Conservation (phyloP, 2,888 invertebrate genomes). For the Mactromeris polynyma region DNA sequence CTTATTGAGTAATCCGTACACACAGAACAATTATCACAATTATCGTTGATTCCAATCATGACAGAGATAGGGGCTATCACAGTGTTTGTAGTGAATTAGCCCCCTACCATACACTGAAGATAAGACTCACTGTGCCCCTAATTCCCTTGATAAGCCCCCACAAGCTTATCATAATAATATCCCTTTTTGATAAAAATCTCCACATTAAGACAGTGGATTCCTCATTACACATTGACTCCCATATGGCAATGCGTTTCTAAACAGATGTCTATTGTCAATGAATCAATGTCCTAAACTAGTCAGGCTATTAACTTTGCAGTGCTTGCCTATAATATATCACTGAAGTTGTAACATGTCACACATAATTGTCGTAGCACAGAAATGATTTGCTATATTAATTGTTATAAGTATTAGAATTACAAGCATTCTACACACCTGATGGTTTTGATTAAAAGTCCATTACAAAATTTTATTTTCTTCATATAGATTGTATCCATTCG, state of each 20-base stretch:
- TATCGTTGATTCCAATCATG: neutral
- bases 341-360: neutral
- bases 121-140: slow-evolving; percentile 1
- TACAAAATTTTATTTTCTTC: neutral
- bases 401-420: too few species aligned
- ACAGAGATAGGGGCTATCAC: neutral
- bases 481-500: neutral
- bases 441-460: neutral
- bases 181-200: slow-evolving; percentile 2
- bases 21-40: slow-evolving; percentile 3
- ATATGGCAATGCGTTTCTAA: neutral
- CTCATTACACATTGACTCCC: neutral
- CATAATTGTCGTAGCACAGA: neutral
- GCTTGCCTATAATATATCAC: neutral
- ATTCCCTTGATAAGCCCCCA: neutral
- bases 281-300: slow-evolving; percentile 2
- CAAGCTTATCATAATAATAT: neutral
- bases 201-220: neutral
- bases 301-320: neutral
- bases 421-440: neutral
- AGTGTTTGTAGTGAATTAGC: neutral
- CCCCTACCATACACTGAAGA: neutral
- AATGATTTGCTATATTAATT: too few species aligned
- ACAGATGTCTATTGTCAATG: neutral
- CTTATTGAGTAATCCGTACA: neutral